These are phyloP conservation scores for Pogonus chalceus DNA, from an alignment of 1,140 invertebrate genomes.

Conservation along the genomic window DNA sequence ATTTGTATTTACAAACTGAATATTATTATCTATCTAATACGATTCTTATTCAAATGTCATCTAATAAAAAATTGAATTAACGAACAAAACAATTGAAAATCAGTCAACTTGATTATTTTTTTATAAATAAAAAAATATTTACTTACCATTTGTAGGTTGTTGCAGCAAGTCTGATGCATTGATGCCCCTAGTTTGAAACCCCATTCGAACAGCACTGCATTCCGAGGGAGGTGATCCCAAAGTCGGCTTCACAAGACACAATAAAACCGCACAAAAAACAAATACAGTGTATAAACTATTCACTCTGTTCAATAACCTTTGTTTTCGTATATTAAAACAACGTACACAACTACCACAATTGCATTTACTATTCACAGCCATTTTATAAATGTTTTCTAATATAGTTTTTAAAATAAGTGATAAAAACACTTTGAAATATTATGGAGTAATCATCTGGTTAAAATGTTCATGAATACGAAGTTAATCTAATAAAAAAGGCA, in stretches of 20 bases:
- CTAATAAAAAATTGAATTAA: too few species aligned
- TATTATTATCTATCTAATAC: too few species aligned
- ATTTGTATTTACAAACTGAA: too few species aligned
- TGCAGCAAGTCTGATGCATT: neutral
- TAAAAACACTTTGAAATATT: neutral
- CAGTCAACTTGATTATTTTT: too few species aligned
- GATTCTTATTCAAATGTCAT: too few species aligned
- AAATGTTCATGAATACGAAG: neutral
- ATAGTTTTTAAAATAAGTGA: neutral
- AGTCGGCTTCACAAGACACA: neutral
- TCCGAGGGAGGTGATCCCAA: neutral
- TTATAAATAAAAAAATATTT: too few species aligned
- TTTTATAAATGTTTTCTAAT: neutral
- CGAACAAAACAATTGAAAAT: too few species aligned
- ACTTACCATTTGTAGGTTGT: neutral
- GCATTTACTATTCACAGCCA: constrained; percentile 5
- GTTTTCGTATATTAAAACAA: neutral
- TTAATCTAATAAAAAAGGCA: neutral
- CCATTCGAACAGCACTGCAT: neutral
- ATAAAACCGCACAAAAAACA: neutral
- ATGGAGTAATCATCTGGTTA: neutral
- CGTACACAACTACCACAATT: neutral
- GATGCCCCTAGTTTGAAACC: neutral
- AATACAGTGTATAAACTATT: constrained; percentile 2
- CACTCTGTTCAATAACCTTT: neutral